A percentile compares a stretch with the other conserved stretches of the same genome.
phyloP scores from a whole-genome alignment of 2,113 vertebrate species.

The Oryctolagus cuniculus region mOryCun1.1 NC_091440.1:11724501-11725000 shows the following conservation, averaged over 20 bases:
- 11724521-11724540: not conserved
- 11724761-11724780: conserved; percentile 36
- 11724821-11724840: conserved; percentile 16
- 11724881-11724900: not conserved
- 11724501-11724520: not conserved
- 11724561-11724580: fast-evolving
- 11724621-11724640: conserved; percentile 49
- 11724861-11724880: not conserved
- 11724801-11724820: not conserved
- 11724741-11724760: conserved; percentile 17
- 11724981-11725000: not conserved
- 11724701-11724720: conserved; percentile 69
- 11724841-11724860: not conserved
- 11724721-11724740: conserved; percentile 73
- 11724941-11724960: not conserved
- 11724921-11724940: conserved; percentile 40
- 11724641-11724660: conserved; percentile 59
- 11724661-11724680: conserved; percentile 32
- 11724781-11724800: not conserved
- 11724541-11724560: not conserved
- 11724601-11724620: conserved; percentile 40
- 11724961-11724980: not conserved
- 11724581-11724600: not conserved
- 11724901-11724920: conserved; percentile 20
- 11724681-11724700: conserved; percentile 76